These are phyloP conservation scores for Trichacis sp. DNA, from an alignment of 2,888 invertebrate species.

Conservation along the genomic window DNA sequence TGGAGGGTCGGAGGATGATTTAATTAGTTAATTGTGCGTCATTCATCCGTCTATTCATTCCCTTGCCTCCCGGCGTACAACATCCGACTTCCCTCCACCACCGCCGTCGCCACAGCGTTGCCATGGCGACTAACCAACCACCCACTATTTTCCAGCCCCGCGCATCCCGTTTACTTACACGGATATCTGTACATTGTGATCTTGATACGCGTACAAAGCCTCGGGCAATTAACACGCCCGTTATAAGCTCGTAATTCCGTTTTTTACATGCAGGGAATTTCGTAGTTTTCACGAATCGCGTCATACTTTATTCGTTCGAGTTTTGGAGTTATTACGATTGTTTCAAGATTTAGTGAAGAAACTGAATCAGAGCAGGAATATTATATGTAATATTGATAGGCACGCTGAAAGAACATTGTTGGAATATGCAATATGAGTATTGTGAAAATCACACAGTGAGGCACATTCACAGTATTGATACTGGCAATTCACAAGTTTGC, in stretches of 20 bases:
- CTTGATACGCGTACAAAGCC: conserved; percentile 14
- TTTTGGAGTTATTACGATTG: no score
- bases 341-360: no score
- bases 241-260: background rate
- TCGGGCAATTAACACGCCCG: background rate
- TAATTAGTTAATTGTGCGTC: conserved; percentile 69
- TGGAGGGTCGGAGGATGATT: conserved; percentile 65
- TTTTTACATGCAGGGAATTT: background rate
- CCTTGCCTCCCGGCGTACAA: conserved; percentile 49
- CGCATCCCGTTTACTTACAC: conserved; percentile 13
- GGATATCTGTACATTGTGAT: conserved; percentile 11
- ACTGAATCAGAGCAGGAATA: no score
- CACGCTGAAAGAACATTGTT: no score
- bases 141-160: conserved; percentile 31
- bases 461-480: no score
- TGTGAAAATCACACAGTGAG: no score
- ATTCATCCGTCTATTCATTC: conserved; percentile 69
- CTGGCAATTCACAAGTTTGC: no score
- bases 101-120: conserved; percentile 49
- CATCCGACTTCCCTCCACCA: conserved; percentile 46
- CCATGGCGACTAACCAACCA: conserved; percentile 56
- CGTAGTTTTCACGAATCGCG: no score
- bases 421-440: no score
- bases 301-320: no score
- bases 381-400: no score